A percentile compares a stretch with the other conserved stretches of the same genome.
Evolutionary conservation across 2,113 vertebrate species (phyloP).

Genomic region (Heptranchias perlo): DNA sequence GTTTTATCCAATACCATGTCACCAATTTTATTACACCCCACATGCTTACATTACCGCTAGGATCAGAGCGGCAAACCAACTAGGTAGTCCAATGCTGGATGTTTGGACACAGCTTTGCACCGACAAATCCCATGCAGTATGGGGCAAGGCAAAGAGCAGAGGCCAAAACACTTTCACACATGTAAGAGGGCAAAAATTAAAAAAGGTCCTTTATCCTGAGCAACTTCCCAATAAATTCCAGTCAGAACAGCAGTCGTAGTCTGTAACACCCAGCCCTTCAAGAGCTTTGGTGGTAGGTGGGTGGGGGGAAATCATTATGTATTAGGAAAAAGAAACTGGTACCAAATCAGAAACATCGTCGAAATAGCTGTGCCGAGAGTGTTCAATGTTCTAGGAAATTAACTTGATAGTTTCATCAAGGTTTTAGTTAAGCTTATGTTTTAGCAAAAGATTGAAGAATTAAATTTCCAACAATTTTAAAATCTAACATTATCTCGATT

Average conservation of each 20-base stretch:
- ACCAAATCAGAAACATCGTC: not conserved
- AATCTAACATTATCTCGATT: too few species aligned
- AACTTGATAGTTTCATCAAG: not conserved
- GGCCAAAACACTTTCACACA: not conserved
- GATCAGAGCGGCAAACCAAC: not conserved
- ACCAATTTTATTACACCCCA: not conserved
- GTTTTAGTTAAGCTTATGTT: not conserved
- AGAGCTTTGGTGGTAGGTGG: too few species aligned
- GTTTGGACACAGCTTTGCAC: not conserved
- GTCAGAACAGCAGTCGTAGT: not conserved
- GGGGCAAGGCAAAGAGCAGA: not conserved
- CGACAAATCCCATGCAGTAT: not conserved
- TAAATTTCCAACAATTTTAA: not conserved
- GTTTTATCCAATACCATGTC: not conserved
- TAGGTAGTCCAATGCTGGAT: not conserved
- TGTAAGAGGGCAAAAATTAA: not conserved
- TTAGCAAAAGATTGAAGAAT: not conserved
- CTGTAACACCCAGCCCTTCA: not conserved
- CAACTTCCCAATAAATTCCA: not conserved
- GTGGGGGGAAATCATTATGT: too few species aligned
- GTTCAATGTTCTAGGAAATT: not conserved
- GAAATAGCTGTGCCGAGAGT: not conserved
- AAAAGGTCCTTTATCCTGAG: not conserved
- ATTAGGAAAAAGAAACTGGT: too few species aligned
- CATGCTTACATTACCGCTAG: not conserved